Evolutionary conservation across 2,113 vertebrate species (phyloP), one percentile per base, ranked within the genome.

Genomic region (Ceyx margarethae): DNA sequence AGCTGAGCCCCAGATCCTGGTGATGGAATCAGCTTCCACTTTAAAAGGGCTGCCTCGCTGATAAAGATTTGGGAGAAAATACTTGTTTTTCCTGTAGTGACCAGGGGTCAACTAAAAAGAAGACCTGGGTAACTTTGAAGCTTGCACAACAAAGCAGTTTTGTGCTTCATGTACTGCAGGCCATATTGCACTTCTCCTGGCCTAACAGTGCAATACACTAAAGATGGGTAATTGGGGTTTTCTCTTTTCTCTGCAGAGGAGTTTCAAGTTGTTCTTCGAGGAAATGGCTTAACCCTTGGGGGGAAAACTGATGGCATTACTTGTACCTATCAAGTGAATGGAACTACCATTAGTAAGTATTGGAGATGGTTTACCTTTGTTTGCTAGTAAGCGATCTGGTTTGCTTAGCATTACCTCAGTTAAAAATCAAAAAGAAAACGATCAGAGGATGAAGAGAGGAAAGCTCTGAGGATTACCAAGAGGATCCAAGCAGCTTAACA

Each of bases 261-360:
- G 72, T 99, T 99, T 87, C 96, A 99, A 43, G 97, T 99, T 28
- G 99, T 99, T 67, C 96, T 99, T 56, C 95, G 94, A 87, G 99
- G 99, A 89, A 98, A 98, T 22, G 98, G 98, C 84, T 98, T 99
- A 95, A 91, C 77, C 3, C n/a, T 98, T 2, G 98, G 98, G 14
- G 97, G 96, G 60, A 97, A 67, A 72, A 95, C 53, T 0, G 96
- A 98, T 40, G 93, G 79, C 1, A 97, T 98, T 13, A 81, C 98
- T 48, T 99, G 99, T 75, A 98, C 97, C 73, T 99, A 98, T 86
- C 93, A 97, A 8, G 58, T 98, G 12, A 98, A 98, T 1, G 97
- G 98, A 79, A 98, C 98, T 3, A 98, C 92, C n/a, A 82, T 96
- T 62, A 91, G 99, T 99, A 97, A 98, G 99, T 98, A 61, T 25